Evolutionary conservation across 2,113 vertebrate genomes (phyloP).

Genomic region (Crotalus tigris): DNA sequence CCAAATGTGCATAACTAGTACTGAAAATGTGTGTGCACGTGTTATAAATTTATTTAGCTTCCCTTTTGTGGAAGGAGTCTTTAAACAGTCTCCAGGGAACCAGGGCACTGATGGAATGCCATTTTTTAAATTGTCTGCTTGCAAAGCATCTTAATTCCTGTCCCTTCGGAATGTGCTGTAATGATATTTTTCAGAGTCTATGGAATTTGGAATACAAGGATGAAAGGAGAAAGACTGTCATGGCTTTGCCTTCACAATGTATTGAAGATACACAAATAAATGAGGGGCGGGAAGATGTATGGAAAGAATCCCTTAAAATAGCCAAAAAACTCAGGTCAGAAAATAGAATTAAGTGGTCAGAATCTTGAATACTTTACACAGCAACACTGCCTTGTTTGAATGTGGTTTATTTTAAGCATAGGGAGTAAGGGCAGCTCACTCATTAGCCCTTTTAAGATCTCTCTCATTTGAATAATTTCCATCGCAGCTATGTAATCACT

Average conservation of each 20-base stretch:
- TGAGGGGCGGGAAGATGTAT: not conserved
- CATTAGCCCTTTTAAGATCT: not conserved
- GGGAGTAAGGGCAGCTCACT: not conserved
- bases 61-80: not conserved
- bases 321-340: not conserved
- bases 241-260: not conserved
- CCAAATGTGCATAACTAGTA: not conserved
- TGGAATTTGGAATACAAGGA: not conserved
- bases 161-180: not conserved
- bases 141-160: not conserved
- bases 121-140: not conserved
- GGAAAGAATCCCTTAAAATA: not conserved
- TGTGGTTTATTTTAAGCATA: not conserved
- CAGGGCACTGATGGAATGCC: not conserved
- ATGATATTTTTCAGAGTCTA: not conserved
- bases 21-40: not conserved
- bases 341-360: not conserved
- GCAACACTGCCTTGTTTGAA: not conserved
- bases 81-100: not conserved
- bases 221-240: not conserved
- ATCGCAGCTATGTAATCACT: not conserved
- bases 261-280: not conserved
- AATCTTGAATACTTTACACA: not conserved
- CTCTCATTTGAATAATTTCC: not conserved
- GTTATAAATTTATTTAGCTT: not conserved